These are phyloP conservation scores for Engystomops pustulosus DNA, from an alignment of 2,113 vertebrate species.

Conservation along the genomic window DNA sequence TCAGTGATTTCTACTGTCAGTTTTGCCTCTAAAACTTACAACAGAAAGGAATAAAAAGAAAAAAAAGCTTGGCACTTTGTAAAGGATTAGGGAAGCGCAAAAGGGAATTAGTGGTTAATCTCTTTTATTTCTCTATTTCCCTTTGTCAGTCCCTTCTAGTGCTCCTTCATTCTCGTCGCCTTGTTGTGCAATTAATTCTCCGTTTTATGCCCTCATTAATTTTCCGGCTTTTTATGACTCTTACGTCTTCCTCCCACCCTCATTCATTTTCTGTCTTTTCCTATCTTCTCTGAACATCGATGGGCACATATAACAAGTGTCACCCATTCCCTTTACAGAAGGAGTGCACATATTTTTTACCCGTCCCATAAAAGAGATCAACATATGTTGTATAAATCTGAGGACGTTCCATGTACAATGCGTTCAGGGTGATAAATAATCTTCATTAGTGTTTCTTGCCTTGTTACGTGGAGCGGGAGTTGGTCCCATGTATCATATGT, in stretches of 20 bases:
- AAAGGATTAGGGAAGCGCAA: slow-evolving; percentile 50
- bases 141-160: slow-evolving; percentile 42
- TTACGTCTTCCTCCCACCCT: slow-evolving; percentile 48
- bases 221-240: slow-evolving; percentile 55
- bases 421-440: slow-evolving; percentile 47
- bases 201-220: slow-evolving; percentile 55
- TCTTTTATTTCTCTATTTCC: slow-evolving; percentile 57
- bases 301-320: slow-evolving; percentile 23
- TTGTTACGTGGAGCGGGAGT: slow-evolving; percentile 24
- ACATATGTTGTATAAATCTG: slow-evolving; percentile 18
- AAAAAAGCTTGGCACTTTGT: slow-evolving; percentile 52
- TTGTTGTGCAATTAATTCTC: slow-evolving; percentile 60
- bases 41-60: background rate
- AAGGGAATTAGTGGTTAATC: slow-evolving; percentile 58
- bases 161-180: slow-evolving; percentile 39
- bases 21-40: slow-evolving; percentile 3
- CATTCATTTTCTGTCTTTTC: slow-evolving; percentile 43
- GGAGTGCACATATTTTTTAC: background rate
- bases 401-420: background rate
- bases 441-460: slow-evolving; percentile 28
- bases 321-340: slow-evolving; percentile 6
- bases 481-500: slow-evolving; percentile 24
- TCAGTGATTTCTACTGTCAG: background rate
- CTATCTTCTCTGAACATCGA: slow-evolving; percentile 30
- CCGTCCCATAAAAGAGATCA: background rate